phyloP scores from a whole-genome alignment of 1,140 invertebrate species.

The Dermatophagoides farinae region DNA sequence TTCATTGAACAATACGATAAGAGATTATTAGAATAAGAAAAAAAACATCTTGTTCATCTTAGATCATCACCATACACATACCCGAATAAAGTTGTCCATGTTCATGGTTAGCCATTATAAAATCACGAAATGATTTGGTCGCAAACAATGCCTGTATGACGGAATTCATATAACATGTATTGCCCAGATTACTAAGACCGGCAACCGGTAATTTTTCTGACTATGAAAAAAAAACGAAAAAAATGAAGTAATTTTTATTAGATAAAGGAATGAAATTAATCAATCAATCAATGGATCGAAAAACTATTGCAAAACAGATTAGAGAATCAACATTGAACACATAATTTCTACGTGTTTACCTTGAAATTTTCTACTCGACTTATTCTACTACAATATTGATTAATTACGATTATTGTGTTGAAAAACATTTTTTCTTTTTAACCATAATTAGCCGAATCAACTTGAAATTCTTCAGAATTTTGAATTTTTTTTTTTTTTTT shows the following conservation, averaged over 20 bases:
- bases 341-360: no score
- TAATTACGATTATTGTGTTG: no score
- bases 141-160: slow-evolving; percentile 60
- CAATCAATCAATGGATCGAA: no score
- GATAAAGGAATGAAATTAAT: no score
- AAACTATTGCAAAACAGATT: no score
- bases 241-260: not conserved
- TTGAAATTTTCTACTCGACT: no score
- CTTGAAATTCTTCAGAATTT: no score
- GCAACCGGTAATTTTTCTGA: slow-evolving; percentile 4
- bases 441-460: no score
- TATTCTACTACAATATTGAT: no score
- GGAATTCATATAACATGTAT: slow-evolving; percentile 95
- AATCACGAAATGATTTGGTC: slow-evolving; percentile 9
- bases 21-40: not conserved
- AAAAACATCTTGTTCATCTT: not conserved
- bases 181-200: slow-evolving; percentile 75
- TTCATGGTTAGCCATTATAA: not conserved
- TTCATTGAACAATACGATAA: not conserved
- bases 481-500: no score
- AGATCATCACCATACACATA: not conserved
- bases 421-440: no score
- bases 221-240: not conserved
- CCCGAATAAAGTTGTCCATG: slow-evolving; percentile 3
- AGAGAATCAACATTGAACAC: no score